Base-by-base conservation (phyloP, 2,888 invertebrate species). In the Ecdyonurus torrentis region DNA sequence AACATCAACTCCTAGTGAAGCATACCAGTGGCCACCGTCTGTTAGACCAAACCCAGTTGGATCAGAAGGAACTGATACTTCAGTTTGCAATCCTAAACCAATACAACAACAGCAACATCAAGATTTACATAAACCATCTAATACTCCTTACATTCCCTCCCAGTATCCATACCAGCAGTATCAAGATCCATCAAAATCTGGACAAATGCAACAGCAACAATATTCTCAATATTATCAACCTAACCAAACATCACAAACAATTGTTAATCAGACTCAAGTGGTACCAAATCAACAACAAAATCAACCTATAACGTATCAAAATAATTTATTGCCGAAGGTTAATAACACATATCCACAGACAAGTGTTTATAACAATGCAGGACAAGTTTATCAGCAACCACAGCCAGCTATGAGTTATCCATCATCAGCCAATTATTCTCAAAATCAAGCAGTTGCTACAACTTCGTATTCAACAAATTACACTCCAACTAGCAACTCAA, bases 41-140 rank as follows among this genome's bases (percentile, higher is more conserved):
- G 77, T 86, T 2, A 76, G 87, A 58, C 88, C 88, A 0, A 78
- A 85, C 52, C 87, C 87, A 0, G 77, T 88, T 2, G 88, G 88
- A 2, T 87, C 87, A 1, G 88, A 88, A 77, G 81, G 77, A n/a
- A 67, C 66, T 2, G 37, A 37, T 15, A 37, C 37, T 5, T 37
- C 37, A 37, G 37, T 37, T 15, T 37, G 37, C 37, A 37, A 37
- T 15, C 5, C 5, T 37, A 37, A 37, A 37, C 7, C 37, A 10
- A n/a, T n/a, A n/a, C n/a, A n/a, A n/a, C 37, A 5, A 15, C 37
- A 5, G 5, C 37, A 37, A 10, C 5, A 10, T 37, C 37, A 5
- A 37, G 37, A 37, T 15, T 37, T 37, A 37, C 5, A 15, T 15
- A 37, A 37, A 15, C 37, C 37, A 10, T 37, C 37, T 10, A 37